These are phyloP conservation scores for Entomobrya proxima DNA, from an alignment of 2,888 invertebrate genomes.

Conservation along the genomic window DNA sequence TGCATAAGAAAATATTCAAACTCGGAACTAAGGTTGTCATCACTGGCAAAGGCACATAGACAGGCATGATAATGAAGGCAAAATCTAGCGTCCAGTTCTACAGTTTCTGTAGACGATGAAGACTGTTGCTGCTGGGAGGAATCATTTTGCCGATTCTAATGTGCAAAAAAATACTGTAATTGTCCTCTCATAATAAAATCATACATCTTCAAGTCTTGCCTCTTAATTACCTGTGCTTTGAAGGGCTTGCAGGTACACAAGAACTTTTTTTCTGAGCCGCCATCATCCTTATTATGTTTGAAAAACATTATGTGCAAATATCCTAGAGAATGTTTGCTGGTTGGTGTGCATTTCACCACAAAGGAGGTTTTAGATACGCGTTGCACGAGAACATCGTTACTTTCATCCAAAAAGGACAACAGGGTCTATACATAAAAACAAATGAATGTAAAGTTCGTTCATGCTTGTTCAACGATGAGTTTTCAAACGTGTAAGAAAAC, in stretches of 20 bases:
- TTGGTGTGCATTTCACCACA: slow-evolving; percentile 84
- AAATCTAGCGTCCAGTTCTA: slow-evolving; percentile 76
- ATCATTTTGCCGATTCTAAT: slow-evolving; percentile 54
- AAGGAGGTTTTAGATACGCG: slow-evolving; percentile 84
- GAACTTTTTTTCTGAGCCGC: slow-evolving; percentile 79
- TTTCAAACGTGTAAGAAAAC: background rate
- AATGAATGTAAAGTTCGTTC: background rate
- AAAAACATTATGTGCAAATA: slow-evolving; percentile 84
- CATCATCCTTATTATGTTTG: slow-evolving; percentile 76
- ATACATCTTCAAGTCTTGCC: background rate
- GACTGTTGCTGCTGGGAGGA: background rate
- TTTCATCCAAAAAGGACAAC: background rate
- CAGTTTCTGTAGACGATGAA: slow-evolving; percentile 12
- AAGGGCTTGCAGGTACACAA: slow-evolving; percentile 81
- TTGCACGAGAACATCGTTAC: slow-evolving; percentile 82
- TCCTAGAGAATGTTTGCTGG: slow-evolving; percentile 83
- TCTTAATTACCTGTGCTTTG: slow-evolving; percentile 77
- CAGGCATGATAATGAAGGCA: slow-evolving; percentile 86
- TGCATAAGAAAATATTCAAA: slow-evolving; percentile 80
- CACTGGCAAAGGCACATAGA: slow-evolving; percentile 84
- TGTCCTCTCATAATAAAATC: background rate
- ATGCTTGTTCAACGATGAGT: background rate
- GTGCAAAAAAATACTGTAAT: background rate
- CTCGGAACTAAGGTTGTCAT: slow-evolving; percentile 80
- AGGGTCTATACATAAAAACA: too few relatives aligned